Evolutionary conservation across 2,888 invertebrate genomes (phyloP).

Genomic region (Osedax frankpressi): DNA sequence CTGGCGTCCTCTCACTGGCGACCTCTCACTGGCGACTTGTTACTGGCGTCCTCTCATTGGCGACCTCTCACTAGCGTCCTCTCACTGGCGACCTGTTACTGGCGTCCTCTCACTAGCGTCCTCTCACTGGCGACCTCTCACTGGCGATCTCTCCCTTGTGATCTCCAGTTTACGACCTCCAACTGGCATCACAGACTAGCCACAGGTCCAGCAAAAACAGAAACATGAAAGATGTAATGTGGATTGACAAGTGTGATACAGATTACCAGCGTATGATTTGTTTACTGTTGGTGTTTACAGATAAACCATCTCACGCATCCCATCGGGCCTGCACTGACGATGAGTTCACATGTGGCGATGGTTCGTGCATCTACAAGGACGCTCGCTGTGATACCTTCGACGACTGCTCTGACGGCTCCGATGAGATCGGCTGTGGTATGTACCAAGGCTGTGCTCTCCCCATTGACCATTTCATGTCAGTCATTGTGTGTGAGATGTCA

Average conservation of each 20-base stretch:
- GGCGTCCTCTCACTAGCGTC: not conserved
- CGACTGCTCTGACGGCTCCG: conserved; percentile 89
- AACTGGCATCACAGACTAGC: not conserved
- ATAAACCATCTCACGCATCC: not conserved
- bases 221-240: not conserved
- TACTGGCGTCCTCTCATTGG: not conserved
- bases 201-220: not conserved
- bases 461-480: conserved; percentile 1
- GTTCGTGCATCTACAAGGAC: conserved; percentile 51
- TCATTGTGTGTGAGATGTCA: not conserved
- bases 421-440: conserved; percentile 62
- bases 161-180: too few relatives aligned
- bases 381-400: conserved; percentile 89
- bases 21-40: not conserved
- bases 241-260: not conserved
- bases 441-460: not conserved
- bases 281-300: not conserved
- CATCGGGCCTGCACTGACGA: not conserved
- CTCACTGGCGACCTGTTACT: not conserved
- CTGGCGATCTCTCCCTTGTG: not conserved
- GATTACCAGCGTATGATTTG: not conserved
- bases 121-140: not conserved
- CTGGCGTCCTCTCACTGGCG: not conserved
- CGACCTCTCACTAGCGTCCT: not conserved
- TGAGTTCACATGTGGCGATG: conserved; percentile 36